phyloP scores from a whole-genome alignment of 2,113 vertebrate genomes.

The Psittacara wagleri region DNA sequence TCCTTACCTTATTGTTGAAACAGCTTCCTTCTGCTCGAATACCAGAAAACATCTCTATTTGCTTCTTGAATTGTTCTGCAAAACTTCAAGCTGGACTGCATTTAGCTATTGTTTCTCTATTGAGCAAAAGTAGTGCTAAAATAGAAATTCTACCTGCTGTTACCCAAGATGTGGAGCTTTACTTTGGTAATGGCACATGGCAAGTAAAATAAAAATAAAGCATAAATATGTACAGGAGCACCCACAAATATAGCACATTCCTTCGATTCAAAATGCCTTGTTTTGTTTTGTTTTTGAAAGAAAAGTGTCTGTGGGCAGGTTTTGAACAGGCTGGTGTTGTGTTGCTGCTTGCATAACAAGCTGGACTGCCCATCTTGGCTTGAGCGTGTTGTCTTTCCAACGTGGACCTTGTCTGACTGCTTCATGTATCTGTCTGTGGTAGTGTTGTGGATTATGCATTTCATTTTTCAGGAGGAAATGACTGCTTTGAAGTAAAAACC shows the following conservation, averaged over 20 bases:
- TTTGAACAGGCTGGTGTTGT: not conserved
- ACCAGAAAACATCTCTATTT: not conserved
- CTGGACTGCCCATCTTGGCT: not conserved
- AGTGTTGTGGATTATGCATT: not conserved
- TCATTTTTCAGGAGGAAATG: not conserved
- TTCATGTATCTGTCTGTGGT: not conserved
- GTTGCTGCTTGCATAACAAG: not conserved
- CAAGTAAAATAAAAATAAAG: not conserved
- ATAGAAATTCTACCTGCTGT: not conserved
- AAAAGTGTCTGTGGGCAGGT: not conserved
- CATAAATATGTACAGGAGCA: not conserved
- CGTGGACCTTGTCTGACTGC: not conserved
- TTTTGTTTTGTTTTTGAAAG: not conserved
- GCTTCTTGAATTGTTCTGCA: not conserved
- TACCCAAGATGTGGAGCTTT: not conserved
- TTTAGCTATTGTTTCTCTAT: not conserved
- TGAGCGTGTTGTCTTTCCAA: not conserved
- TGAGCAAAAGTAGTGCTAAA: not conserved
- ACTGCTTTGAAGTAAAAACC: not conserved
- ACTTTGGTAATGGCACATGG: not conserved
- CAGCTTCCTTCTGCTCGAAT: not conserved
- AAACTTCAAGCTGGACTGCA: not conserved
- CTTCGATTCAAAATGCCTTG: not conserved
- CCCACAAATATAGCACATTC: not conserved
- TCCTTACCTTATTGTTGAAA: not conserved